Evolutionary conservation across 2,113 vertebrate species (phyloP).

Genomic region (Tretioscincus oriximinensis): DNA sequence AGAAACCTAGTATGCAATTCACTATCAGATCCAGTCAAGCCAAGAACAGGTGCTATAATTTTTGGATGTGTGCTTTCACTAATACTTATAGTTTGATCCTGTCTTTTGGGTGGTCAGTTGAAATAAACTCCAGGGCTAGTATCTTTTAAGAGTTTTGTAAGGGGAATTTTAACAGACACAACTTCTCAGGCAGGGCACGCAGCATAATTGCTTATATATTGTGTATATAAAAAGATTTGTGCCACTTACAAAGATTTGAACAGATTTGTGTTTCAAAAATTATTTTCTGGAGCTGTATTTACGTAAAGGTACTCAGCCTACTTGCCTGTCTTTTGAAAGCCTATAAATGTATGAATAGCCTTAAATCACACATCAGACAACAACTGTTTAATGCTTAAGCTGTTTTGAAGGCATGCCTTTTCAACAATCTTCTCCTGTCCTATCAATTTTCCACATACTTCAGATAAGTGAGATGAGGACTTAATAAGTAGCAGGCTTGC

Average conservation of each 20-base stretch:
- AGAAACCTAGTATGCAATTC: not conserved
- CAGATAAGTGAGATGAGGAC: not conserved
- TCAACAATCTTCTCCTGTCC: not conserved
- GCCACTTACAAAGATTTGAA: not conserved
- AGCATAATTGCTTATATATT: not conserved
- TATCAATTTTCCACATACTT: not conserved
- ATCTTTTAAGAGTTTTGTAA: no score
- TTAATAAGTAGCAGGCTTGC: not conserved
- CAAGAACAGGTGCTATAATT: not conserved
- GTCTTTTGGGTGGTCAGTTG: not conserved
- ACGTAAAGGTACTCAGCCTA: not conserved
- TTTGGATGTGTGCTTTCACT: not conserved
- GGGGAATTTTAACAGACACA: not conserved
- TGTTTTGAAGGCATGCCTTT: not conserved
- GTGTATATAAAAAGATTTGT: not conserved
- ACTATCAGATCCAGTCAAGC: not conserved
- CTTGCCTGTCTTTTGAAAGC: not conserved
- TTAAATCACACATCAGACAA: not conserved
- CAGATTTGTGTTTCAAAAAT: not conserved
- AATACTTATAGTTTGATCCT: not conserved
- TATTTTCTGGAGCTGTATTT: not conserved
- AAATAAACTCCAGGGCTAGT: not conserved
- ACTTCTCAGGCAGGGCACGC: not conserved
- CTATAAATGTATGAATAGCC: not conserved
- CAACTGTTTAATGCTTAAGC: not conserved